phyloP scores from a whole-genome alignment of 2,888 invertebrate species.

The Synergus gifuensis region DNA sequence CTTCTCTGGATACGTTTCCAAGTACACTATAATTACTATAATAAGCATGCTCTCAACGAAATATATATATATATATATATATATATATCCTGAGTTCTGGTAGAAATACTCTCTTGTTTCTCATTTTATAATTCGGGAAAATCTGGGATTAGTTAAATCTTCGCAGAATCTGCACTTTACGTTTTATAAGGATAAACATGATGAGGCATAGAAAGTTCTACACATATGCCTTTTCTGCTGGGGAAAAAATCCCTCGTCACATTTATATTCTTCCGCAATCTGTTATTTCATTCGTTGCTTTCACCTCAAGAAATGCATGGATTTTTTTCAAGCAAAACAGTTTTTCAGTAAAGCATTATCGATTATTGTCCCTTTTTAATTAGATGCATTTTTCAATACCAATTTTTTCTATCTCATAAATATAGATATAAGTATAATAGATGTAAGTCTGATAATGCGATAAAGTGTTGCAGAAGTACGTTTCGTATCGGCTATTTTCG shows the following conservation, averaged over 20 bases:
- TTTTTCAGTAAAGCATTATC: too few relatives aligned
- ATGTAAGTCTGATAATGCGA: not conserved
- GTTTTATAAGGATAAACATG: not conserved
- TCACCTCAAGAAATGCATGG: not conserved
- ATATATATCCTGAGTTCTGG: not conserved
- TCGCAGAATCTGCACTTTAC: not conserved
- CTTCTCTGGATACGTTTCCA: not conserved
- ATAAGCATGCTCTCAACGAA: not conserved
- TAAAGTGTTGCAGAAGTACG: constrained; percentile 5
- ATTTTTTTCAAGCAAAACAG: not conserved
- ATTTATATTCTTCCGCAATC: not conserved
- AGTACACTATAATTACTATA: constrained; percentile 4
- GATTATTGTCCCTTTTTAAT: too few relatives aligned
- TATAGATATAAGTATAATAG: too few relatives aligned
- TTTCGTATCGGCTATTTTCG: not conserved
- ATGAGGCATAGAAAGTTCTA: not conserved
- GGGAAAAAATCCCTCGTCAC: not conserved
- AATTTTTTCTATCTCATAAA: too few relatives aligned
- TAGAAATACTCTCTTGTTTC: not conserved
- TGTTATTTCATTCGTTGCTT: not conserved
- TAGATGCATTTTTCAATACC: too few relatives aligned
- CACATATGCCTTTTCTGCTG: not conserved
- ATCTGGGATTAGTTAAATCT: not conserved
- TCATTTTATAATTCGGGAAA: not conserved
- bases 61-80: not conserved